These are phyloP conservation scores for Coilia nasus DNA, from an alignment of 2,797 vertebrate genomes.

Conservation along the genomic window DNA sequence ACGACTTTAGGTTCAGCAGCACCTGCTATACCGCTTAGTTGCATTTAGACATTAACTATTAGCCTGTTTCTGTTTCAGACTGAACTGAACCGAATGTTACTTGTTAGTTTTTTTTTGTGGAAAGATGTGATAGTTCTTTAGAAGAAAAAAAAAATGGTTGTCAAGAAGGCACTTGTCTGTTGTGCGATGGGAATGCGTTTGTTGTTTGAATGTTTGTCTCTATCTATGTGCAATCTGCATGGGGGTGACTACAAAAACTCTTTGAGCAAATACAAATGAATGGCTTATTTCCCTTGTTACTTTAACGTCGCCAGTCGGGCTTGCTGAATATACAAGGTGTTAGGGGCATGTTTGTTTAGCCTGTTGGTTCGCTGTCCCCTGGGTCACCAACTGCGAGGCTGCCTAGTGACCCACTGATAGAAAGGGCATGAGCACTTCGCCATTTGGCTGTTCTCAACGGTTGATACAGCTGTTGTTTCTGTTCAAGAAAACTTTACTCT, in stretches of 20 bases:
- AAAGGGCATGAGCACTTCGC: not conserved
- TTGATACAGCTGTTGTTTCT: not conserved
- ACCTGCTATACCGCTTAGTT: not conserved
- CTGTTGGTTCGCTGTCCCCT: constrained; percentile 9
- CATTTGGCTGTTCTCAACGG: not conserved
- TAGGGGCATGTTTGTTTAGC: constrained; percentile 12
- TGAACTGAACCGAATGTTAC: too few relatives aligned
- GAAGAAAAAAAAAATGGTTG: not conserved
- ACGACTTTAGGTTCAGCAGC: not conserved
- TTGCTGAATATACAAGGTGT: not conserved
- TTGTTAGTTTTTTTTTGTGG: too few relatives aligned
- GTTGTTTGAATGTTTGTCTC: not conserved
- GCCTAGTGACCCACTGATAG: not conserved
- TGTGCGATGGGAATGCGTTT: not conserved
- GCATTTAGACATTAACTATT: not conserved
- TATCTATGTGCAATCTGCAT: not conserved
- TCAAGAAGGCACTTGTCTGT: not conserved
- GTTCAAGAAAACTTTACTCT: not conserved
- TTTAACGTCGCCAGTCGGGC: not conserved
- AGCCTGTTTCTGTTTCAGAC: too few relatives aligned
- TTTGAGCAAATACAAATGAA: constrained; percentile 1
- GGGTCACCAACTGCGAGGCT: not conserved
- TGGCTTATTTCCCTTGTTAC: constrained; percentile 14
- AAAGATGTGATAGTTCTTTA: not conserved
- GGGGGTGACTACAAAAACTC: not conserved